Evolutionary conservation across 2,113 vertebrate genomes (phyloP), one percentile per base, ranked within the genome.

Genomic region (Rhadina sibilatrix): DNA sequence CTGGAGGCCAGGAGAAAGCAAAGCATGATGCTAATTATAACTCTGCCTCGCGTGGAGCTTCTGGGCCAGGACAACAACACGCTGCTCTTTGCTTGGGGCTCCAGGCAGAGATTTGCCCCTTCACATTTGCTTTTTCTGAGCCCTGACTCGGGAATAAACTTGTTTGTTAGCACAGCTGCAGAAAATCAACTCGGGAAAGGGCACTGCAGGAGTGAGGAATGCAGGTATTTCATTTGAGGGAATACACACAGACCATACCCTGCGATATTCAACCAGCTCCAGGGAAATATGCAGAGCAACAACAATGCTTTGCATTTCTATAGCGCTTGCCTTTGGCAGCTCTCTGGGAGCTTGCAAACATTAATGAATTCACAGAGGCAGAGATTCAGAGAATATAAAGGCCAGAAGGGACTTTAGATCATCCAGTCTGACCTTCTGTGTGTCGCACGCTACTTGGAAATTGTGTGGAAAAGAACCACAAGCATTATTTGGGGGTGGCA

Each of bases 391-490:
- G 86, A 96, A 83, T 35, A 92, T 87, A 95, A 96, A 96, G 93
- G 93, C 95, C 95, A 97, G 95, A 97, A 96, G 91, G 94, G 96
- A 96, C 96, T 95, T 97, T 60, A 95, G 93, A 94, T 96, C 94
- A 96, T 95, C 93, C 78, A 89, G 89, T 57, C 74, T 95, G 96
- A 97, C 95, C 94, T 96, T 94, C 89, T 72, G 93, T 4, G 4
- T 79, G 46, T 82, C 0, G 74, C 95, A 89, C 16, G 74, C 94
- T 87, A 93, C 92, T 94, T 53, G 78, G 81, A 76, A 89, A 95
- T 83, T 6, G 65, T 82, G 95, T 3, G 3, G 94, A 82, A 95
- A 96, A 89, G 94, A 97, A 89, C 37, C 77, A 93, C 84, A 89
- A 89, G 94, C 49, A n/a, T 87, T 79, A 94, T 96, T 95, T 94